Conservation (phyloP, 2,888 invertebrate species). For the Platycheirus rosarum region DNA sequence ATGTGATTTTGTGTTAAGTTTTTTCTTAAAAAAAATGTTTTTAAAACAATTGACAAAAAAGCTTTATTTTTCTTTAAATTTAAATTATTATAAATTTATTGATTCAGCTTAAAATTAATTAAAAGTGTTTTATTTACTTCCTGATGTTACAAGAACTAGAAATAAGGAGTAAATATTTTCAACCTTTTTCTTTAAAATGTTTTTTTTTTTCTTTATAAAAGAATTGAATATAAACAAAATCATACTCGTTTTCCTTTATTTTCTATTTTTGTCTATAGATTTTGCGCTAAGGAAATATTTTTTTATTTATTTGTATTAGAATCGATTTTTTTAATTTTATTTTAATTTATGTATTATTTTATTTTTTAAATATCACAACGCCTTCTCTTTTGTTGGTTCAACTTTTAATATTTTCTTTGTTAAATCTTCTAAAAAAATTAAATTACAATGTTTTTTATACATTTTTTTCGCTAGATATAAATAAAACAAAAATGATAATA, state of each 20-base stretch:
- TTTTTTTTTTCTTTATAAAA: slow-evolving; percentile 50
- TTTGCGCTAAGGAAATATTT: slow-evolving; percentile 75
- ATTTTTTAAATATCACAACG: slow-evolving; percentile 83
- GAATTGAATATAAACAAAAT: slow-evolving; percentile 56
- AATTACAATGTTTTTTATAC: slow-evolving; percentile 43
- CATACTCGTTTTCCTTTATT: slow-evolving; percentile 20
- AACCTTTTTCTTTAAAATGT: slow-evolving; percentile 16
- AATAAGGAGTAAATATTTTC: slow-evolving; percentile 34
- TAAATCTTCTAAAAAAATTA: slow-evolving; percentile 70
- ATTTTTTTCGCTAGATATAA: slow-evolving; percentile 75
- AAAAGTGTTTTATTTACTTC: slow-evolving; percentile 28
- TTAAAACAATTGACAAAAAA: slow-evolving; percentile 71
- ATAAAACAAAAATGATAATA: slow-evolving; percentile 76
- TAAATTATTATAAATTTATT: slow-evolving; percentile 43
- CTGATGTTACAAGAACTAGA: slow-evolving; percentile 49
- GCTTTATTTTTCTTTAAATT: slow-evolving; percentile 22
- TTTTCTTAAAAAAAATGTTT: slow-evolving; percentile 59
- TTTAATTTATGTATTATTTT: slow-evolving; percentile 78
- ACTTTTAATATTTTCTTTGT: slow-evolving; percentile 69
- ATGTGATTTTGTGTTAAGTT: slow-evolving; percentile 52
- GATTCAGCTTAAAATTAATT: slow-evolving; percentile 57
- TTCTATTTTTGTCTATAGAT: slow-evolving; percentile 50
- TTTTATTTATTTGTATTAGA: slow-evolving; percentile 73
- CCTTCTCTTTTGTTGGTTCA: slow-evolving; percentile 77
- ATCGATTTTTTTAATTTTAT: slow-evolving; percentile 76